These are phyloP conservation scores for Macrophya alboannulata DNA, from an alignment of 2,888 invertebrate species.

Conservation along the genomic window DNA sequence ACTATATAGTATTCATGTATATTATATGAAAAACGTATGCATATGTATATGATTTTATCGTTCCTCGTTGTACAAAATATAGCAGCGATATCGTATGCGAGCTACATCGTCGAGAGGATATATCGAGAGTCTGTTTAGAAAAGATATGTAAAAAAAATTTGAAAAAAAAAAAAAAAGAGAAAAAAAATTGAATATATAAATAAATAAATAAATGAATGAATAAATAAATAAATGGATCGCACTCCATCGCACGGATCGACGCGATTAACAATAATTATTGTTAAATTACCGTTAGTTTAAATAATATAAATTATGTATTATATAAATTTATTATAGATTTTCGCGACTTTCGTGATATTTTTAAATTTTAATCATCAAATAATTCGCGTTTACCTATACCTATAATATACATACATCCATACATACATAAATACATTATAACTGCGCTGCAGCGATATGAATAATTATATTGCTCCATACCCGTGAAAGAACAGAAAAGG, in stretches of 20 bases:
- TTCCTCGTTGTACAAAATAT: not conserved
- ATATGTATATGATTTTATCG: not conserved
- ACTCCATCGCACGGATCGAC: constrained; percentile 48
- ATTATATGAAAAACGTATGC: not conserved
- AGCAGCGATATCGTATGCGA: not conserved
- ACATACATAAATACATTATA: not conserved
- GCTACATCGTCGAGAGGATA: too few species aligned
- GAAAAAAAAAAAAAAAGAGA: not conserved
- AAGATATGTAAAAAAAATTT: not conserved
- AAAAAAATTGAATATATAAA: not conserved
- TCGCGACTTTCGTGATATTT: not conserved
- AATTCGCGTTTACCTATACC: not conserved
- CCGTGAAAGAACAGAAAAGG: not conserved
- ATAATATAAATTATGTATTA: constrained; percentile 12
- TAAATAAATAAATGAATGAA: not conserved
- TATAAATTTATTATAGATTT: not conserved
- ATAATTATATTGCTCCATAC: not conserved
- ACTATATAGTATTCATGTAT: not conserved
- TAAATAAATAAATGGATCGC: constrained; percentile 1
- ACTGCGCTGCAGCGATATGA: not conserved
- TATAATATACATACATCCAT: too few species aligned
- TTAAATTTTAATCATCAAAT: not conserved
- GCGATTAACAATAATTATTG: constrained; percentile 46
- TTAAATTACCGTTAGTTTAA: constrained; percentile 21
- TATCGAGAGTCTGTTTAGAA: not conserved